These are phyloP conservation scores for Coboldia fuscipes DNA, from an alignment of 1,140 invertebrate genomes.

Conservation along the genomic window DNA sequence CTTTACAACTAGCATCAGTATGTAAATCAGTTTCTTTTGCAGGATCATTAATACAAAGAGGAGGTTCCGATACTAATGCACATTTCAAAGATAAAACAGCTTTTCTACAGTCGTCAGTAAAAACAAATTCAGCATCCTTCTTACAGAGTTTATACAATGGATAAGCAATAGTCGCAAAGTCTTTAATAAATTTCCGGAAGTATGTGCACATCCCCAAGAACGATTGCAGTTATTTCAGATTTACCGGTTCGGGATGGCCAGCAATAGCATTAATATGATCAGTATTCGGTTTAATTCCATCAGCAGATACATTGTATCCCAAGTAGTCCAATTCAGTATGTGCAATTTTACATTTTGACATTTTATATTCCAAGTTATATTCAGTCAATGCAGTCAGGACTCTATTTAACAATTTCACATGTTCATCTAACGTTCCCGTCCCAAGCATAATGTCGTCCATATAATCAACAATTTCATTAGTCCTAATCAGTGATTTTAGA, in stretches of 20 bases:
- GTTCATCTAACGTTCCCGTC: constrained; percentile 4
- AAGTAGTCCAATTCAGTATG: constrained; percentile 8
- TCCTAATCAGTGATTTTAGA: constrained; percentile 7
- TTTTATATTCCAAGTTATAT: constrained; percentile 15
- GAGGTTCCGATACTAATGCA: constrained; percentile 5
- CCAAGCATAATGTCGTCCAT: constrained; percentile 11
- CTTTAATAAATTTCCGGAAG: constrained; percentile 9
- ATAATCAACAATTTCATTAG: constrained; percentile 6
- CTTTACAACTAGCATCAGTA: constrained; percentile 10
- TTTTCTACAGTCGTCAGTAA: constrained; percentile 3
- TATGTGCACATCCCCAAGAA: constrained; percentile 9
- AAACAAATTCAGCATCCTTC: constrained; percentile 7
- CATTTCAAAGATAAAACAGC: constrained; percentile 6
- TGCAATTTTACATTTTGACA: constrained; percentile 9
- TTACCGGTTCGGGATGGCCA: constrained; percentile 7
- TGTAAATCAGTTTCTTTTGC: constrained; percentile 9
- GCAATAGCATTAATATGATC: constrained; percentile 10
- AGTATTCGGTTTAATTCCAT: constrained; percentile 10
- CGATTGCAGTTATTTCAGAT: constrained; percentile 6
- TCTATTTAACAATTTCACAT: constrained; percentile 6
- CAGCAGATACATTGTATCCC: constrained; percentile 7
- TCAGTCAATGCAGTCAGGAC: constrained; percentile 10
- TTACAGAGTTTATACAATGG: constrained; percentile 7
- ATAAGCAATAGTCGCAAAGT: constrained; percentile 9
- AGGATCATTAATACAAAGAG: constrained; percentile 7